These are phyloP conservation scores for Eurois occulta DNA, from an alignment of 2,888 invertebrate species.

Conservation along the genomic window DNA sequence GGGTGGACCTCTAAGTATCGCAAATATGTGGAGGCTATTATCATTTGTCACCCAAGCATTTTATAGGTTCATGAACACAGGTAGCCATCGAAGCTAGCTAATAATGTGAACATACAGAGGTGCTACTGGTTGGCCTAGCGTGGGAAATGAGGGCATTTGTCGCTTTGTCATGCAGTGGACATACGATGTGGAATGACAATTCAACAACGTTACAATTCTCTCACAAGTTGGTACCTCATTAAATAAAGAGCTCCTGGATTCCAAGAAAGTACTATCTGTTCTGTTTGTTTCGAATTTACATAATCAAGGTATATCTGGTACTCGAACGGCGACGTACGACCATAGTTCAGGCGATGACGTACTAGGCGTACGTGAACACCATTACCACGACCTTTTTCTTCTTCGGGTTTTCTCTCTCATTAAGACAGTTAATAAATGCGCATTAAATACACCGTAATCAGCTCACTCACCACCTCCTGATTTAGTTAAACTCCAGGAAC, in stretches of 20 bases:
- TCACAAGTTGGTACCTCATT: neutral
- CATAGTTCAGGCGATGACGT: too few species aligned
- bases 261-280: neutral
- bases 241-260: neutral
- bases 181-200: neutral
- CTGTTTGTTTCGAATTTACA: too few species aligned
- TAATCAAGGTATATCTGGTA: too few species aligned
- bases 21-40: neutral
- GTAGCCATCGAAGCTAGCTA: neutral
- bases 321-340: too few species aligned
- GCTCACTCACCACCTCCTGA: too few species aligned
- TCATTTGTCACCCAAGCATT: neutral
- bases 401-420: too few species aligned
- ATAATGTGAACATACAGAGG: slow-evolving; percentile 3
- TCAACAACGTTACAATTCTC: neutral
- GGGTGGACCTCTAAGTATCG: neutral
- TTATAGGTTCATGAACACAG: neutral
- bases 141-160: slow-evolving; percentile 21
- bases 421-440: too few species aligned
- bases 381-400: too few species aligned
- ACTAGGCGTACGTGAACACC: too few species aligned
- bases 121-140: neutral
- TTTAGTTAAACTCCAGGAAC: too few species aligned
- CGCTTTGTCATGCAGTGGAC: slow-evolving; percentile 7
- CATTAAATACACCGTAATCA: neutral